Conservation (phyloP, 2,888 invertebrate genomes). For the Antheraea assamensis region DNA sequence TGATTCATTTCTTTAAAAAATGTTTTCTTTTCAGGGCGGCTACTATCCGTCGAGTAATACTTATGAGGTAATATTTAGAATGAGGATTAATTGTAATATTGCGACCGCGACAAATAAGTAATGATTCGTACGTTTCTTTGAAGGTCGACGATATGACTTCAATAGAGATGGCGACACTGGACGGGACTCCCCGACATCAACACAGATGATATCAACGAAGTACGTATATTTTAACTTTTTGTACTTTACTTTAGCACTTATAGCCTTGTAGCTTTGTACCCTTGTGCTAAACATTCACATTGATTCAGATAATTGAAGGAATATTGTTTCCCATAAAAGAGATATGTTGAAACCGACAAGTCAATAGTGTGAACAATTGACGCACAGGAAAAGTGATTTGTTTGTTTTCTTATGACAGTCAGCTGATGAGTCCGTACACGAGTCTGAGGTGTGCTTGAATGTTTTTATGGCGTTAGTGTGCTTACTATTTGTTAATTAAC, state of each 20-base stretch:
- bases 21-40: constrained; percentile 55
- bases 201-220: constrained; percentile 38
- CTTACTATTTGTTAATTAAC: too few relatives aligned
- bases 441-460: too few relatives aligned
- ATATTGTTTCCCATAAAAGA: too few relatives aligned
- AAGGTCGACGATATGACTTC: constrained; percentile 47
- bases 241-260: background rate
- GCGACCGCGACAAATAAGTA: background rate
- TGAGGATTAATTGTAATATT: background rate
- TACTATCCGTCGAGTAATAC: constrained; percentile 64
- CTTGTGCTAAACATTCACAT: too few relatives aligned
- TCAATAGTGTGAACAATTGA: too few relatives aligned
- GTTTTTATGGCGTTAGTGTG: too few relatives aligned
- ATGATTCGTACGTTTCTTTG: constrained; percentile 12
- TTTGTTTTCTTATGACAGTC: too few relatives aligned
- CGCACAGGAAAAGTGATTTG: too few relatives aligned
- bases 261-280: background rate
- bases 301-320: too few relatives aligned
- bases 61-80: constrained; percentile 53
- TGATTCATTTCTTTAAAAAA: too few relatives aligned
- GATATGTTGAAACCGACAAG: too few relatives aligned
- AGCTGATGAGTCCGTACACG: too few relatives aligned
- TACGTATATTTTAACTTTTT: constrained; percentile 21
- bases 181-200: constrained; percentile 29
- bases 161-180: constrained; percentile 35